These are phyloP conservation scores for Lepeophtheirus nordmannii DNA, from an alignment of 2,888 invertebrate genomes.

Conservation along the genomic window DNA sequence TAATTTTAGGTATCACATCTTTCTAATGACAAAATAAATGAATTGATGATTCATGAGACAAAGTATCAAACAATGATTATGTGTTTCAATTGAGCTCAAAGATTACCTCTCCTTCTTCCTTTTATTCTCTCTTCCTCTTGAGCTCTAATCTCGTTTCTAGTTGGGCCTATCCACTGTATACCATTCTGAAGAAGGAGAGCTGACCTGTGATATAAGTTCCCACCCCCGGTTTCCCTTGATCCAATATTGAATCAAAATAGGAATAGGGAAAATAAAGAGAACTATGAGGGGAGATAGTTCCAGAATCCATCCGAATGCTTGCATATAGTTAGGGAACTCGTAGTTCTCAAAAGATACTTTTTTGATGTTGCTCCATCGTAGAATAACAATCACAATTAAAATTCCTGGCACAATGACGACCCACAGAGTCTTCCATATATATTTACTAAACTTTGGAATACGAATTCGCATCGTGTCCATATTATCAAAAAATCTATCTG, in stretches of 20 bases:
- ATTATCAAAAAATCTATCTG: background rate
- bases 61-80: too few relatives aligned
- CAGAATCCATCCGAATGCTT: constrained; percentile 21
- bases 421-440: constrained; percentile 59
- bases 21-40: too few relatives aligned
- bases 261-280: constrained; percentile 2
- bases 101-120: too few relatives aligned
- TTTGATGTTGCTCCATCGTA: constrained; percentile 51
- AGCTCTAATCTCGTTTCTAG: too few relatives aligned
- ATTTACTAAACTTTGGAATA: constrained; percentile 41
- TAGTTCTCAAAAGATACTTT: constrained; percentile 13
- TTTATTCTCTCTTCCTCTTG: too few relatives aligned
- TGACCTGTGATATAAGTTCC: background rate
- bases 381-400: constrained; percentile 54
- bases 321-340: constrained; percentile 5
- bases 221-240: background rate
- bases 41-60: too few relatives aligned
- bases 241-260: background rate
- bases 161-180: background rate
- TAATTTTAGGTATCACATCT: too few relatives aligned
- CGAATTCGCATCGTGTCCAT: constrained; percentile 35
- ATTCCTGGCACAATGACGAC: constrained; percentile 49
- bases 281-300: constrained; percentile 11
- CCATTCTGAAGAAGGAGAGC: background rate
- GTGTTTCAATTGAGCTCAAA: too few relatives aligned